Evolutionary conservation across 2,113 vertebrate genomes (phyloP), one percentile per base, ranked within the genome.

Genomic region (Callithrix jacchus): DNA sequence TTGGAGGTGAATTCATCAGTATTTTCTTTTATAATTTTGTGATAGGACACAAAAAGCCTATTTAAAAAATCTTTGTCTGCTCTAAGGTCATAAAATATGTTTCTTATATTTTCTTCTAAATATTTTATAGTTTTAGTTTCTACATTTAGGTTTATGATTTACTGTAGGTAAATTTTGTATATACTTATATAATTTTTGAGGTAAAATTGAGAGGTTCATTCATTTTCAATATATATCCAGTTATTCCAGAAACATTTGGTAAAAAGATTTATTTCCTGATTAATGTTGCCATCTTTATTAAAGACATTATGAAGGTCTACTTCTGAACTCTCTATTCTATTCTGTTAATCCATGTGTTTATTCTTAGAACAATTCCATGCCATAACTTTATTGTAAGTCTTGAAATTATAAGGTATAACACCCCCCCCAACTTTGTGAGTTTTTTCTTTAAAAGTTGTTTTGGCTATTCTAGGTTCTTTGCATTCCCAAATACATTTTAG

Each of bases 21-120:
- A 3, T 91, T 94, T 89, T 92, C 37, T 82, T 95, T 82, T 47
- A 61, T 76, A 68, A 84, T 66, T 89, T 91, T 92, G 54, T 93
- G 71, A 89, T 83, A 91, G 40, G 5, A 89, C 23, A 74, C 17
- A 85, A 32, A 89, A 85, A 68, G 30, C 30, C 61, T 54, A 58
- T 42, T 66, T 84, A 42, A 52, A 20, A 73, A 70, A 71, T 89
- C 52, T 76, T 88, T 92, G 35, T 80, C 54, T 95, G 79, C 30
- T 42, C 5, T 16, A 81, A 30, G 8, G 37, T 42, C 56, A 95
- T 11, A 84, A 70, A 56, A 87, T 74, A 85, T 45, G 73, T 88
- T 42, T 87, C n/a, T 85, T 94, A 35, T 74, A 32, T 17, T 84
- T 91, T 88, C 66, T 87, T 89, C 42, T 90, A 37, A 79, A 71